A percentile compares a stretch with the other conserved stretches of the same genome.
Conservation (phyloP, 2,888 invertebrate genomes). For the Carterocephalus palaemon region DNA sequence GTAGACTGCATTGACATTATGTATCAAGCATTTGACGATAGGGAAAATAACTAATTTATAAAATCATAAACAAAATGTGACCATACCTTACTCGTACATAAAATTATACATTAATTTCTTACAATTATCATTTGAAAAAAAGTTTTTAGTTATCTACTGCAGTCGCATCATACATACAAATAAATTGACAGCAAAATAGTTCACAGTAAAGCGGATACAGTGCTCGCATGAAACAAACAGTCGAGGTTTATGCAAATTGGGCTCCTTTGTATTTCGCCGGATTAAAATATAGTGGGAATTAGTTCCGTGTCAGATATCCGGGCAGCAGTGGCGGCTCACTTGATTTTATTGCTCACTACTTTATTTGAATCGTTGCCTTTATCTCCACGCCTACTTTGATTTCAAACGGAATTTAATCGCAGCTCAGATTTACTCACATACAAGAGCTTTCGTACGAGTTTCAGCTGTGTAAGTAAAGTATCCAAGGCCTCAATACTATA, state of each 20-base stretch:
- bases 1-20: too few relatives aligned
- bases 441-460: slow-evolving; percentile 14
- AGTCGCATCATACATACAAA: slow-evolving; percentile 54
- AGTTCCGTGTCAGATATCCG: slow-evolving; percentile 75
- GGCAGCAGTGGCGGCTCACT: slow-evolving; percentile 50
- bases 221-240: slow-evolving; percentile 74
- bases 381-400: slow-evolving; percentile 26
- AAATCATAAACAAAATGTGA: too few relatives aligned
- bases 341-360: slow-evolving; percentile 61
- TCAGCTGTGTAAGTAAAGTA: slow-evolving; percentile 7
- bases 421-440: slow-evolving; percentile 13
- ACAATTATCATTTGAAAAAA: too few relatives aligned
- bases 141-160: slow-evolving; percentile 46
- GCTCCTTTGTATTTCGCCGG: slow-evolving; percentile 74
- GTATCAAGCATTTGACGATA: too few relatives aligned
- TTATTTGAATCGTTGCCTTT: slow-evolving; percentile 51
- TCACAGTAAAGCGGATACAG: slow-evolving; percentile 68
- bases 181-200: slow-evolving; percentile 70
- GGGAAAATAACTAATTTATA: too few relatives aligned
- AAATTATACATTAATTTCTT: too few relatives aligned
- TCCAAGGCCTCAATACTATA: neutral
- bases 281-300: slow-evolving; percentile 78
- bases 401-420: slow-evolving; percentile 14
- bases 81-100: too few relatives aligned
- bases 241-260: slow-evolving; percentile 77